phyloP scores from a whole-genome alignment of 2,113 vertebrate genomes.

The Pogonocichla stellata region DNA sequence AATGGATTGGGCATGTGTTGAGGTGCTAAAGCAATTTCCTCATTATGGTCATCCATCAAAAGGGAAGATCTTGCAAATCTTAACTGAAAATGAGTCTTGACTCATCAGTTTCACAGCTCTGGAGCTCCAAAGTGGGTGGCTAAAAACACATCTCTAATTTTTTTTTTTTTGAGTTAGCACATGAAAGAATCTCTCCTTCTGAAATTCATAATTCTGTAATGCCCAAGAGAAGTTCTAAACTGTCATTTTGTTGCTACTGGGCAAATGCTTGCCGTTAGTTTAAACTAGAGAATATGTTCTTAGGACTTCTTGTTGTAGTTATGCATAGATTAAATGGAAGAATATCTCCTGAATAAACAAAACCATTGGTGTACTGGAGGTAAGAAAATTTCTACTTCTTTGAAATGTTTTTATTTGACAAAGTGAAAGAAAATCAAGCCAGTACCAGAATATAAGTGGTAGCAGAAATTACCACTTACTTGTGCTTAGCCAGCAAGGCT shows the following conservation, averaged over 20 bases:
- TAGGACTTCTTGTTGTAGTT: background rate
- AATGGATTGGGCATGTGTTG: background rate
- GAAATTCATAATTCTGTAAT: background rate
- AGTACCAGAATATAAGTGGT: background rate
- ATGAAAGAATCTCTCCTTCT: background rate
- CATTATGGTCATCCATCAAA: background rate
- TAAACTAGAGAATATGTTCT: background rate
- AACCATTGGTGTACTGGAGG: background rate
- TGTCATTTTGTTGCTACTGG: background rate
- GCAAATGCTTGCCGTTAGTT: background rate
- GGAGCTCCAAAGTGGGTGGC: background rate
- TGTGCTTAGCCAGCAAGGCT: background rate
- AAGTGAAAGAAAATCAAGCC: background rate
- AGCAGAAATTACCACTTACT: background rate
- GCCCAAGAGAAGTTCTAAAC: background rate
- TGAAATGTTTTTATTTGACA: background rate
- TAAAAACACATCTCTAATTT: background rate
- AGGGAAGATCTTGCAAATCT: background rate
- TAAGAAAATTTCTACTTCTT: background rate
- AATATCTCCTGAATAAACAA: background rate
- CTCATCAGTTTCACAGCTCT: background rate
- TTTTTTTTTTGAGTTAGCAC: background rate
- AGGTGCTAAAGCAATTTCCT: slow-evolving; percentile 12
- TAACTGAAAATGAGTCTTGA: background rate
- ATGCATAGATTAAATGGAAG: background rate